A percentile compares a stretch with the other conserved stretches of the same genome.
phyloP scores from a whole-genome alignment of 2,113 vertebrate genomes.

The Calyptomena viridis region DNA sequence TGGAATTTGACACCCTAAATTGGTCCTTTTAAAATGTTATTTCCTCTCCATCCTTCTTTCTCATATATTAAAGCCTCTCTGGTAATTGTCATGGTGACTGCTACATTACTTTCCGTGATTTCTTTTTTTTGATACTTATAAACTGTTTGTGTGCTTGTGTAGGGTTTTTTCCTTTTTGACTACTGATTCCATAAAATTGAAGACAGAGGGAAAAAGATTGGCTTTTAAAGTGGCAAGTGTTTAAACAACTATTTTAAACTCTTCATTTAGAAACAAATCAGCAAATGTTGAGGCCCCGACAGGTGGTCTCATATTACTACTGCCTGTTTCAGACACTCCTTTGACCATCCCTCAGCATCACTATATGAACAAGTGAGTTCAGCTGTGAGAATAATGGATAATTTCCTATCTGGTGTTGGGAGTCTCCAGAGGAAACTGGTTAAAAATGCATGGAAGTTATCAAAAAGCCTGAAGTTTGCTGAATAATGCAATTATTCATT shows the following conservation, averaged over 20 bases:
- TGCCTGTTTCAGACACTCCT: neutral
- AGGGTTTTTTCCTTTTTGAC: neutral
- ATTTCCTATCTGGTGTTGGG: neutral
- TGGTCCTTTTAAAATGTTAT: neutral
- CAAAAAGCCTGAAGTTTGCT: neutral
- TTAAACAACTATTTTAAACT: neutral
- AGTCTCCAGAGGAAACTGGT: neutral
- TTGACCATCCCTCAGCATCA: neutral
- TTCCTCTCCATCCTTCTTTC: neutral
- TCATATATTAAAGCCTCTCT: neutral
- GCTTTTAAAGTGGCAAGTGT: neutral
- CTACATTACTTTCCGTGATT: neutral
- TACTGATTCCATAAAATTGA: neutral
- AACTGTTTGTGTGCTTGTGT: neutral
- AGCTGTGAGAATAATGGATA: neutral
- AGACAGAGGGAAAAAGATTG: neutral
- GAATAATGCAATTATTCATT: no score
- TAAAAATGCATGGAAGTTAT: neutral
- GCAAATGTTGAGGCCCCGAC: neutral
- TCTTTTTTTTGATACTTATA: neutral
- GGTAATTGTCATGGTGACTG: neutral
- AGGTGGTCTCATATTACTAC: neutral
- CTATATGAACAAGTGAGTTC: neutral
- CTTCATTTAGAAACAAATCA: neutral
- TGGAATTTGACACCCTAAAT: neutral